Percentiles rank a stretch among this genome's conserved stretches.
phyloP scores from a whole-genome alignment of 1,140 invertebrate genomes.

The Archivesica marissinica region DNA sequence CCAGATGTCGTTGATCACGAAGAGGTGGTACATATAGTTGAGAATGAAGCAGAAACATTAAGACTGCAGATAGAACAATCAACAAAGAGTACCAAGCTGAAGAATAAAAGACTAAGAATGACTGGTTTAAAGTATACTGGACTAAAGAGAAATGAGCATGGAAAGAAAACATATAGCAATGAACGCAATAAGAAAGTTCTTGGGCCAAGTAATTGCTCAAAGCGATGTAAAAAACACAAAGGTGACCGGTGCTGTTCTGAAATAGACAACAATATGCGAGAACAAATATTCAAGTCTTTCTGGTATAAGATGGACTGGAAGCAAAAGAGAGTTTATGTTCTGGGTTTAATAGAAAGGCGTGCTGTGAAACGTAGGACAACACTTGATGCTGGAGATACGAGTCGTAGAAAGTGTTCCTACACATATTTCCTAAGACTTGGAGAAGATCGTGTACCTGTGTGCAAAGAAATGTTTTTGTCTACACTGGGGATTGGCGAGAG shows the following conservation, averaged over 20 bases:
- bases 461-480: slow-evolving; percentile 6
- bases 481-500: slow-evolving; percentile 30
- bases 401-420: slow-evolving; percentile 38
- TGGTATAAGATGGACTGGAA: slow-evolving; percentile 20
- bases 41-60: too few relatives aligned
- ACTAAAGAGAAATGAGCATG: slow-evolving; percentile 12
- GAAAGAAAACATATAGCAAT: too few relatives aligned
- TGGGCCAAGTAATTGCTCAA: too few relatives aligned
- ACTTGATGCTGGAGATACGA: neutral
- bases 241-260: neutral
- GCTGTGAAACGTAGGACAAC: slow-evolving; percentile 26
- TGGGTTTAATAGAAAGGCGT: neutral
- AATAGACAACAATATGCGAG: neutral
- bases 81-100: too few relatives aligned
- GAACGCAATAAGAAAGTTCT: too few relatives aligned
- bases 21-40: too few relatives aligned
- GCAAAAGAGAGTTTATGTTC: slow-evolving; percentile 18
- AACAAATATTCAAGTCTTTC: slow-evolving; percentile 8
- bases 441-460: neutral
- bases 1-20: too few relatives aligned
- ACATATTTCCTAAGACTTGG: slow-evolving; percentile 5
- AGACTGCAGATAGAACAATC: too few relatives aligned
- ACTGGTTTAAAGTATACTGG: slow-evolving; percentile 22
- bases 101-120: slow-evolving; percentile 12
- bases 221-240: neutral